phyloP scores from a whole-genome alignment of 1,140 invertebrate species.

The Chrysopa pallens region DNA sequence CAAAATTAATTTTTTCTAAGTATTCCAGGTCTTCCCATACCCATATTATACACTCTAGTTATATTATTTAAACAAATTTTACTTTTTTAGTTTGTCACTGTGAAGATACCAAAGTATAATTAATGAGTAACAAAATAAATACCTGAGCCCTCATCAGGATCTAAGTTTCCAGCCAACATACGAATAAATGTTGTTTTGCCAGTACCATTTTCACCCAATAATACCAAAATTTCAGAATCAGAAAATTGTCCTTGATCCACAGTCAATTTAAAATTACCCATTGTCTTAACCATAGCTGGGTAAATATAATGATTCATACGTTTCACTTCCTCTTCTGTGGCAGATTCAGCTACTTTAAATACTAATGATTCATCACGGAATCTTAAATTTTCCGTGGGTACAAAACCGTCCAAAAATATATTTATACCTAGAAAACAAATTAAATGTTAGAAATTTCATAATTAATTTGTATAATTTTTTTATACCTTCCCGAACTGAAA shows the following conservation, averaged over 20 bases:
- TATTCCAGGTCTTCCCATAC: no score
- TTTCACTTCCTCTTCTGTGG: conserved; percentile 93
- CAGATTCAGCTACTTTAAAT: conserved; percentile 97
- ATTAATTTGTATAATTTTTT: conserved; percentile 11
- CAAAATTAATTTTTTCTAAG: no score
- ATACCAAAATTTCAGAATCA: conserved; percentile 97
- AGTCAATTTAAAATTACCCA: conserved; percentile 66
- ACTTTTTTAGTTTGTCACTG: no score
- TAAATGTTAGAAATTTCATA: not conserved
- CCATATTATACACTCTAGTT: no score
- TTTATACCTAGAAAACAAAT: conserved; percentile 62
- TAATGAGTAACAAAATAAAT: conserved; percentile 2
- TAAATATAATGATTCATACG: conserved; percentile 93
- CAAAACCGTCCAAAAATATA: conserved; percentile 98
- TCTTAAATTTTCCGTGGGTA: conserved; percentile 97
- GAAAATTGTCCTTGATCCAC: conserved; percentile 90
- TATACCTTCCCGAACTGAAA: conserved; percentile 89
- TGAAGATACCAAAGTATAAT: no score
- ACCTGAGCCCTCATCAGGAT: conserved; percentile 75
- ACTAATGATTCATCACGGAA: conserved; percentile 93
- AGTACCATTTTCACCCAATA: conserved; percentile 98
- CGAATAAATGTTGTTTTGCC: conserved; percentile 99
- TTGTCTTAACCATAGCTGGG: conserved; percentile 68
- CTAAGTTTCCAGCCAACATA: conserved; percentile 90
- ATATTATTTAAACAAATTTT: no score